phyloP scores from a whole-genome alignment of 2,113 vertebrate species.

The Sebastes fasciatus region DNA sequence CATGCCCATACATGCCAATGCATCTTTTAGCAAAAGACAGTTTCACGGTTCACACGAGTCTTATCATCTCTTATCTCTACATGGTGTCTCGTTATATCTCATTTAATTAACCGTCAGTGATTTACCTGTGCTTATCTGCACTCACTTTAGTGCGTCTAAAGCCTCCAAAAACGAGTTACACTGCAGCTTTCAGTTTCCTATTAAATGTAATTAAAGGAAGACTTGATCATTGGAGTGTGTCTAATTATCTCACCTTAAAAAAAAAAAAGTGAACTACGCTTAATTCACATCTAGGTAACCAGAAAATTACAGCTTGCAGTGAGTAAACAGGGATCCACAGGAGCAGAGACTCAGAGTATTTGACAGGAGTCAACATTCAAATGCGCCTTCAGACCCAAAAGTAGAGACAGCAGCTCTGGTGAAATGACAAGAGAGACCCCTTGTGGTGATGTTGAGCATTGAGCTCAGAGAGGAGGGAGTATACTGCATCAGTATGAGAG shows the following conservation, averaged over 20 bases:
- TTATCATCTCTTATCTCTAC: not conserved
- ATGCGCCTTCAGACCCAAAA: conserved; percentile 8
- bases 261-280: not conserved
- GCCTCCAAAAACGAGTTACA: conserved; percentile 1
- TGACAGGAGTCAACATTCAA: conserved; percentile 49
- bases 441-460: conserved; percentile 58
- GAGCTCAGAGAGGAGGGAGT: not conserved
- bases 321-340: conserved; percentile 44
- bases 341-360: conserved; percentile 45
- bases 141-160: conserved; percentile 3
- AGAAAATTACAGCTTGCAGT: conserved; percentile 38
- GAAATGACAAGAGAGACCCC: conserved; percentile 81
- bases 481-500: conserved; percentile 33
- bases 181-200: conserved; percentile 10
- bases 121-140: not conserved
- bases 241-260: conserved; percentile 30
- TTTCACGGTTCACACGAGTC: not conserved
- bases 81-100: not conserved
- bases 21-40: conserved; percentile 6
- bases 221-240: conserved; percentile 22
- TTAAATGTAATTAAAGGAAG: conserved; percentile 27
- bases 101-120: not conserved
- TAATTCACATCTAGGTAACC: conserved; percentile 23
- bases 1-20: conserved; percentile 15
- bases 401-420: conserved; percentile 15